Evolutionary conservation across 1,140 invertebrate species (phyloP).

Genomic region (Brachionus koreanus): DNA sequence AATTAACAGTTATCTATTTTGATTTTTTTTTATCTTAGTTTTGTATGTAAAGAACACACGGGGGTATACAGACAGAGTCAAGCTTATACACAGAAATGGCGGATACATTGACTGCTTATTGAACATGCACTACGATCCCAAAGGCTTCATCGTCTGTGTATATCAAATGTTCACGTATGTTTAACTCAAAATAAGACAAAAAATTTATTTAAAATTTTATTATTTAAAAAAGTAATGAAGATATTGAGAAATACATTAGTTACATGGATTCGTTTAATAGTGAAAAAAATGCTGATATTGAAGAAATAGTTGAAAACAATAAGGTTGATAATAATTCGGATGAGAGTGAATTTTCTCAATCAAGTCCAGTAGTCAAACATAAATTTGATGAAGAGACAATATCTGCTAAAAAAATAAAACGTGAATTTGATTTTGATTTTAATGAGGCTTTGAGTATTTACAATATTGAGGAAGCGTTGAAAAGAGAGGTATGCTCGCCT

Average conservation of each 20-base stretch:
- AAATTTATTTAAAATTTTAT: not conserved
- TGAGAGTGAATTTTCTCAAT: not conserved
- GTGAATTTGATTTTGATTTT: not conserved
- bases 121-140: slow-evolving; percentile 26
- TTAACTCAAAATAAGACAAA: not conserved
- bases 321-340: not conserved
- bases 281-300: not conserved
- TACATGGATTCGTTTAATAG: not conserved
- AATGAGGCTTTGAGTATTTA: not conserved
- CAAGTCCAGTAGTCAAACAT: not conserved
- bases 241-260: not conserved
- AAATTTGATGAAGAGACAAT: not conserved
- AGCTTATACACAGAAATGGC: not conserved
- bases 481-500: not conserved
- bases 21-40: not conserved
- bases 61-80: not conserved
- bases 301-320: not conserved
- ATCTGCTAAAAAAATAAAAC: not conserved
- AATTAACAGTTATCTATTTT: not conserved
- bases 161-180: not conserved
- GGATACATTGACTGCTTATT: not conserved
- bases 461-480: not conserved
- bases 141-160: slow-evolving; percentile 12
- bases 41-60: slow-evolving; percentile 9
- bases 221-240: not conserved